Base-by-base conservation (phyloP, 2,113 vertebrate species). In the Albula glossodonta region DNA sequence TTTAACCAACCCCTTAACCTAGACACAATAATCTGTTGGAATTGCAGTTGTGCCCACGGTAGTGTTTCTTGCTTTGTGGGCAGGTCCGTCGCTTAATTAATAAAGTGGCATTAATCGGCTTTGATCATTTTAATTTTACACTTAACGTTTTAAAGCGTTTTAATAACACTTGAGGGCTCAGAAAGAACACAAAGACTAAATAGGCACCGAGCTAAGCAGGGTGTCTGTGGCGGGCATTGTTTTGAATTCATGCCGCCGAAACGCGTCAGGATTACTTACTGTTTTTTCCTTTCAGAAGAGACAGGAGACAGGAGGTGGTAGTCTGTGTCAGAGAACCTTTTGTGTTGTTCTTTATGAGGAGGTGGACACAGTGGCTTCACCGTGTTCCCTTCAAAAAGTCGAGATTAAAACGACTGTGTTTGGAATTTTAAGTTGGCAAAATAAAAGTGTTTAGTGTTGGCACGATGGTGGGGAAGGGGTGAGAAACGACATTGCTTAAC, bases 401-500 rank as follows among this genome's bases (percentile, higher is more conserved):
- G 5, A 80, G 15, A 77, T 80, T 83, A 25, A 82, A 53, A 83
- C n/a, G 51, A 41, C 19, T 60, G 81, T 50, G 79, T 82, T 51
- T 78, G 66, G 70, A 83, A 60, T 83, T 52, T 74, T 51, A 74
- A 78, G 52, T 60, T 83, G 80, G 85, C 60, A 78, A 86, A 51
- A 86, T 5, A 70, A 70, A 74, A 74, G n/a, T 53, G 31, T 66
- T 77, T 82, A 48, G 79, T 81, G 3, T 82, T 51, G 85, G 10
- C 49, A 83, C 41, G 41, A 11, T 60, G 41, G 31, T 31, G 70
- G 51, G 53, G 48, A 78, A 19, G 48, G 53, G 25, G 81, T 60
- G 48, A 50, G 81, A 81, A 51, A 78, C 81, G 22, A 78, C 81
- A 83, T 83, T 82, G 70, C 91, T 89, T 89, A 90, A 90, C 90